phyloP scores from a whole-genome alignment of 2,888 invertebrate species.

The Microplitis deprimator region DNA sequence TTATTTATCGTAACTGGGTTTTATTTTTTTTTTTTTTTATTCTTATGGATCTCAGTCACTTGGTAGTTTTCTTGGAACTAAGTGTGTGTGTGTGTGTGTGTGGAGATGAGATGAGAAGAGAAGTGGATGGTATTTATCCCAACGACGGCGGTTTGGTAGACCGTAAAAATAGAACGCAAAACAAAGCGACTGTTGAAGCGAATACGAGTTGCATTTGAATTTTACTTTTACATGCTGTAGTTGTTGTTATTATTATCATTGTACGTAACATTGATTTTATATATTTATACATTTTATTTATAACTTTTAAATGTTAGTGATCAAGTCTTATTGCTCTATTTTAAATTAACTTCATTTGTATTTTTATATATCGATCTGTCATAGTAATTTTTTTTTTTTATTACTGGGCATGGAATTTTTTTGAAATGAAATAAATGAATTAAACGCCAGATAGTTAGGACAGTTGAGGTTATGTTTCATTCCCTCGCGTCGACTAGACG shows the following conservation, averaged over 20 bases:
- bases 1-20: conserved; percentile 21
- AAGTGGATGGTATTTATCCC: conserved; percentile 27
- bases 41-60: not conserved
- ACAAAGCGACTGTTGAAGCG: conserved; percentile 20
- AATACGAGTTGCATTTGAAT: not conserved
- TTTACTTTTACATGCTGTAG: not conserved
- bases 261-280: not conserved
- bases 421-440: conserved; percentile 1
- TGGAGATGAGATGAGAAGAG: not conserved
- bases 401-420: not conserved
- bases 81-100: conserved; percentile 29
- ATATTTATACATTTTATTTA: too few relatives aligned
- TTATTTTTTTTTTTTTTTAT: conserved; percentile 6
- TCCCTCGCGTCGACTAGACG: conserved; percentile 42
- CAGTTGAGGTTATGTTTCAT: conserved; percentile 50
- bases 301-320: too few relatives aligned
- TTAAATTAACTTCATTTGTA: too few relatives aligned
- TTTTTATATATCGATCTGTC: conserved; percentile 2
- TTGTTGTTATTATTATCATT: not conserved
- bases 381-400: not conserved
- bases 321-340: too few relatives aligned
- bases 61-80: conserved; percentile 21
- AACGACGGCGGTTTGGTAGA: conserved; percentile 38
- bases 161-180: conserved; percentile 40
- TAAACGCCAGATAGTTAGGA: conserved; percentile 16